Percentiles rank a stretch among this genome's conserved stretches.
Conservation (phyloP, 2,113 vertebrate genomes). For the Pedionomus torquatus region DNA sequence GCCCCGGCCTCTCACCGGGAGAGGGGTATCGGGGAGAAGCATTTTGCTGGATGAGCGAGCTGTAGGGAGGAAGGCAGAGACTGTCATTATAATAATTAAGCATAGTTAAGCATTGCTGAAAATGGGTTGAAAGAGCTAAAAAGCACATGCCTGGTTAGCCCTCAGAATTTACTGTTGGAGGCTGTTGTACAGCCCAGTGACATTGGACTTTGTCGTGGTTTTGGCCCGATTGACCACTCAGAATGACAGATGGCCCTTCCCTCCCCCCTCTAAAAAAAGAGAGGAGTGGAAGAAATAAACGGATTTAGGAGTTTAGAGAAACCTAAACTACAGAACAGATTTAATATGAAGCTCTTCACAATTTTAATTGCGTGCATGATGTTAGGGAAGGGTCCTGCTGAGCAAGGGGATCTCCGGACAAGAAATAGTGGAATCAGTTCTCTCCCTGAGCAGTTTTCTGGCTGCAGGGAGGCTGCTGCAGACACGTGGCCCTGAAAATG, state of each 20-base stretch:
- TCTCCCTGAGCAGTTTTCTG: not conserved
- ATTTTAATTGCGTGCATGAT: not conserved
- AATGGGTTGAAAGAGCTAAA: not conserved
- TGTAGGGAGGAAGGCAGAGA: not conserved
- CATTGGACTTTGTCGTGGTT: no score
- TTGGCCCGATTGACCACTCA: no score
- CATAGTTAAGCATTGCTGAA: not conserved
- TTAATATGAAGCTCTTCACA: not conserved
- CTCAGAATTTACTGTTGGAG: not conserved
- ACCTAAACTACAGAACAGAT: not conserved
- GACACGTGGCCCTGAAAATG: fast-evolving
- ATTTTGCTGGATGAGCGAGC: not conserved
- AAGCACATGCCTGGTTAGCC: not conserved
- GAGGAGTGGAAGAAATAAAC: no score
- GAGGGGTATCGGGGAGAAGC: not conserved
- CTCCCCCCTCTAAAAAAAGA: no score
- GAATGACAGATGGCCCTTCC: no score
- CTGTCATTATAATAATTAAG: not conserved
- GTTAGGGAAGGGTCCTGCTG: not conserved
- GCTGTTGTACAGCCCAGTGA: not conserved
- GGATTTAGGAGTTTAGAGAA: no score
- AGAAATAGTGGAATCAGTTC: not conserved
- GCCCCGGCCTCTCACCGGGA: not conserved
- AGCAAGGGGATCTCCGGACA: not conserved
- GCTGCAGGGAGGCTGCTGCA: not conserved